A percentile compares a stretch with the other conserved stretches of the same genome.
These are phyloP conservation scores for Sisyra terminalis DNA, from an alignment of 2,888 invertebrate species.

Conservation along the genomic window DNA sequence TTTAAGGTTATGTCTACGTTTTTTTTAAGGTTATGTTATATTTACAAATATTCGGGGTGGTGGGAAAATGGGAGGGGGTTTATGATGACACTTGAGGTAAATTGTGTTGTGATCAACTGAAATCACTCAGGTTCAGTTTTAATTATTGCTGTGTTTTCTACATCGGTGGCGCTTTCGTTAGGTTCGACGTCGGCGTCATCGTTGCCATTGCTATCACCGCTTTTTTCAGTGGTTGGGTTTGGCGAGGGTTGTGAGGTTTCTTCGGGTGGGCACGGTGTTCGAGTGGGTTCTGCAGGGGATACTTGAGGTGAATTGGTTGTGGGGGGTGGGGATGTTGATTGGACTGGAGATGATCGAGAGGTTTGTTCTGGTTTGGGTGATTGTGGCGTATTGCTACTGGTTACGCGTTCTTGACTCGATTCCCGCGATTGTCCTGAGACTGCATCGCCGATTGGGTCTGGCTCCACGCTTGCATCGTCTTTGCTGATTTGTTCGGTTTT, in stretches of 20 bases:
- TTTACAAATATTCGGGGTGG: background rate
- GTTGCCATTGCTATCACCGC: background rate
- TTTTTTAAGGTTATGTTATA: background rate
- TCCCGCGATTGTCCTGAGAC: constrained; percentile 1
- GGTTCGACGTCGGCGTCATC: background rate
- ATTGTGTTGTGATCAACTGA: background rate
- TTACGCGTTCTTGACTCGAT: constrained; percentile 6
- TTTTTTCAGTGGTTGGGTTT: background rate
- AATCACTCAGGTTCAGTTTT: constrained; percentile 9
- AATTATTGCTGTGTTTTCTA: constrained; percentile 5
- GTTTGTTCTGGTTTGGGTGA: background rate
- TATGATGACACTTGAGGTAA: too few relatives aligned
- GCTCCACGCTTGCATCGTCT: background rate
- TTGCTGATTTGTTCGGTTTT: background rate
- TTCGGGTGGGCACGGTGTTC: background rate
- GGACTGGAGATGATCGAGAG: background rate
- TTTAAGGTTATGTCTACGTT: background rate
- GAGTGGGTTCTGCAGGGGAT: background rate
- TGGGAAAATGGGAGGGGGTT: background rate
- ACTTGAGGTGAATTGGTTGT: too few relatives aligned
- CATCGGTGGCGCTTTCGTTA: constrained; percentile 1
- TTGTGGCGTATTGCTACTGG: constrained; percentile 8
- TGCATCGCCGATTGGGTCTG: background rate
- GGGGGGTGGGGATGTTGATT: background rate
- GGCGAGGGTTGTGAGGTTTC: background rate